These are phyloP conservation scores for Ceratosolen solmsi DNA, from an alignment of 1,140 invertebrate genomes.

Conservation along the genomic window DNA sequence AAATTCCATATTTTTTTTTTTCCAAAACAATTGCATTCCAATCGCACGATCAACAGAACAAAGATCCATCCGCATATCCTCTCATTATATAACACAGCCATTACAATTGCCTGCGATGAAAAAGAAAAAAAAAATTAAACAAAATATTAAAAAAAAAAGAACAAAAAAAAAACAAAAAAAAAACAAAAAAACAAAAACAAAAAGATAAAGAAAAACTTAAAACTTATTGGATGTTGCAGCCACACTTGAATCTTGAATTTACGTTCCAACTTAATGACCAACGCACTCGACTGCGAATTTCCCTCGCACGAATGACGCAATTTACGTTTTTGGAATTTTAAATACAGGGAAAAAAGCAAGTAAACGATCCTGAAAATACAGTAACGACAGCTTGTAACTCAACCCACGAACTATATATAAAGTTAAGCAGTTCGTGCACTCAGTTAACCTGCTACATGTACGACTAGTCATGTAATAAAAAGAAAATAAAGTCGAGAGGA, in stretches of 20 bases:
- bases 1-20: too few relatives aligned
- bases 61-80: neutral
- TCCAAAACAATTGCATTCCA: neutral
- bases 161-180: neutral
- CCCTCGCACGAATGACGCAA: neutral
- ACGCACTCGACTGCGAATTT: neutral
- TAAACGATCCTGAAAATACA: neutral
- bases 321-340: neutral
- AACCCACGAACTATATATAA: slow-evolving; percentile 23
- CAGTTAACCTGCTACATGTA: neutral
- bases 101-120: neutral
- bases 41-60: neutral
- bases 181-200: too few relatives aligned
- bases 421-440: neutral
- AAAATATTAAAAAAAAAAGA: too few relatives aligned
- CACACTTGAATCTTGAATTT: too few relatives aligned
- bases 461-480: neutral
- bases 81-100: neutral
- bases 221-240: neutral
- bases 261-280: neutral
- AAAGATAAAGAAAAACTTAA: neutral
- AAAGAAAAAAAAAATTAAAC: too few relatives aligned
- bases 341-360: neutral
- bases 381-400: neutral
- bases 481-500: neutral